Base-by-base conservation (phyloP, 2,888 invertebrate species). In the Brenthis ino region DNA sequence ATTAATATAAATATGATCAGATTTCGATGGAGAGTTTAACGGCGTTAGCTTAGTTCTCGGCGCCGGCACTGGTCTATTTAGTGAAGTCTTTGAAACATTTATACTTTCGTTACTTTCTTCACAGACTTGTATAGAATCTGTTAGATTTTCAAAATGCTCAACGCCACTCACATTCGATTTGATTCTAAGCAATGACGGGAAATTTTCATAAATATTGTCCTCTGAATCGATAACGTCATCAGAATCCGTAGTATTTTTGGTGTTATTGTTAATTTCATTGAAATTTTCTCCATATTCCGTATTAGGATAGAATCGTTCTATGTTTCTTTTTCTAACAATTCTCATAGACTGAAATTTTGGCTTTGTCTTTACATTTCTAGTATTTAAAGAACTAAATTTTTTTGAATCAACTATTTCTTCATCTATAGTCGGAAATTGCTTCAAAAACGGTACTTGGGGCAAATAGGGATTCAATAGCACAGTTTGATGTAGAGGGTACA, bases 61-160 rank as follows among this genome's bases (percentile, higher is more conserved):
- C 0, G 95, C 95, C 28, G 95, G 95, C 60, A 94, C 84, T 14
- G 94, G 94, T 73, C 91, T 91, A 72, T 94, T 94, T 63, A 94
- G 83, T 37, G 94, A 94, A 70, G 86, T 88, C 16, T 89, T 93
- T 0, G 91, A 89, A 60, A 76, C 72, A 74, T 84, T 85, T 3
- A 87, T 76, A 16, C 77, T 74, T 65, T 86, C 81, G 33, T 82
- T 79, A 61, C 83, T 89, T 72, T 94, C 93, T 82, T 95, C 95
- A 72, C 94, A 94, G 43, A 95, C 93, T 86, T 95, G 95, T 73
- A 95, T 95, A 16, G 95, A 95, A 80, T 95, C 95, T 56, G 94
- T 95, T 67, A 95, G 84, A 80, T 95, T 95, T 82, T 95, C 94
- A 82, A 95, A 95, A 70, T 91, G 80, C 71, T 91, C 90, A 2